These are phyloP conservation scores for Eriosoma lanigerum DNA, from an alignment of 1,140 invertebrate species.

Conservation along the genomic window DNA sequence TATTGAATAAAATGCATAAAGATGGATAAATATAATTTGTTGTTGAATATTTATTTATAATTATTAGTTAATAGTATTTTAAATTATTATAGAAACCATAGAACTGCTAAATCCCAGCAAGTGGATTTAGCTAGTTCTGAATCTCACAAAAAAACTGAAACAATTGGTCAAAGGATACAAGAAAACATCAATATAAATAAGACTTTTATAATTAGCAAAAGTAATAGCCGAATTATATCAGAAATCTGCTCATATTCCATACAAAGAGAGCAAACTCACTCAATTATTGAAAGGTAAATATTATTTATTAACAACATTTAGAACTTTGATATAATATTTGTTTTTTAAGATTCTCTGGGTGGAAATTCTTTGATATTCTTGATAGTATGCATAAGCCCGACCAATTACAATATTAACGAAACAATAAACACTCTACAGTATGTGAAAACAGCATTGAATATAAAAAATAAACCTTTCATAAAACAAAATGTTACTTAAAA, in stretches of 20 bases:
- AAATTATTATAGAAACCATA: slow-evolving; percentile 66
- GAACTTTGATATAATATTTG: too few species aligned
- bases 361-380: slow-evolving; percentile 99
- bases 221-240: slow-evolving; percentile 88
- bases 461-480: slow-evolving; percentile 97
- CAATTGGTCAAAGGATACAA: slow-evolving; percentile 84
- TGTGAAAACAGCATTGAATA: slow-evolving; percentile 92
- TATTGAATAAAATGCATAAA: slow-evolving; percentile 62
- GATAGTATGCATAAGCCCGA: slow-evolving; percentile 96
- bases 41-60: slow-evolving; percentile 8
- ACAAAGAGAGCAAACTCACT: slow-evolving; percentile 89
- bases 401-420: slow-evolving; percentile 98
- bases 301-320: too few species aligned
- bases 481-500: slow-evolving; percentile 99
- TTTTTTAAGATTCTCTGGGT: slow-evolving; percentile 65
- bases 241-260: slow-evolving; percentile 73
- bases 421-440: slow-evolving; percentile 94
- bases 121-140: slow-evolving; percentile 94
- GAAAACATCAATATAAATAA: slow-evolving; percentile 94
- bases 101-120: slow-evolving; percentile 78
- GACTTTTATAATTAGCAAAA: slow-evolving; percentile 85
- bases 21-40: slow-evolving; percentile 63
- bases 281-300: slow-evolving; percentile 77
- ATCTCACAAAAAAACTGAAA: slow-evolving; percentile 86
- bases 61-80: slow-evolving; percentile 29